Percentiles rank a stretch among this genome's conserved stretches.
Conservation (phyloP, 1,140 invertebrate genomes). For the Caerostris darwini region DNA sequence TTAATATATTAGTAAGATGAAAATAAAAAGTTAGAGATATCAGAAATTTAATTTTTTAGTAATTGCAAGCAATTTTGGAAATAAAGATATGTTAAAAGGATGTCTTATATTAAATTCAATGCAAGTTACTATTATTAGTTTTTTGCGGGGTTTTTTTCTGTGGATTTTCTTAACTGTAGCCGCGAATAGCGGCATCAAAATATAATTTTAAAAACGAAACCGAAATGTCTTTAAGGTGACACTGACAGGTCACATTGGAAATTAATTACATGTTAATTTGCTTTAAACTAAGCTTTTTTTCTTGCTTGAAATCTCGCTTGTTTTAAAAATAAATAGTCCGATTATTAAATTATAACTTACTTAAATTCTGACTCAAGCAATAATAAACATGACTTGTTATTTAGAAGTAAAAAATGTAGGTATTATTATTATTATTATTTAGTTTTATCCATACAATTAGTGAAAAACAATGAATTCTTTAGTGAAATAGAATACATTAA, state of each 20-base stretch:
- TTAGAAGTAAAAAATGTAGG: conserved; percentile 65
- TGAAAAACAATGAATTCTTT: too few species aligned
- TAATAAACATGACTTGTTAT: conserved; percentile 52
- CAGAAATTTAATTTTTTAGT: too few species aligned
- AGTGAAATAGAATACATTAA: too few species aligned
- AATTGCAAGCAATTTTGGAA: too few species aligned
- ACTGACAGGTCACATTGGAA: conserved; percentile 69
- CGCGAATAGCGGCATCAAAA: background rate
- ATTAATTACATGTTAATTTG: background rate
- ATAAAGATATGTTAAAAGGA: too few species aligned
- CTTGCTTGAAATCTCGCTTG: background rate
- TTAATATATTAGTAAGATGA: too few species aligned
- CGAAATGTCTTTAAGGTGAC: conserved; percentile 62
- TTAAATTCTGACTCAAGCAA: background rate
- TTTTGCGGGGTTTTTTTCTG: too few species aligned
- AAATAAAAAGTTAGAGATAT: too few species aligned
- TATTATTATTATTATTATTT: background rate
- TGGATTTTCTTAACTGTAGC: background rate
- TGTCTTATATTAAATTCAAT: too few species aligned
- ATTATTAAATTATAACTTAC: background rate
- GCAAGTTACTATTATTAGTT: too few species aligned
- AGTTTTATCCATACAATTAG: too few species aligned
- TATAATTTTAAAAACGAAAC: conserved; percentile 12
- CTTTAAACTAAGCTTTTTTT: background rate
- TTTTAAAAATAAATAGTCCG: background rate